Conservation (phyloP, 2,888 invertebrate genomes). For the Drosophila longiperda region DNA sequence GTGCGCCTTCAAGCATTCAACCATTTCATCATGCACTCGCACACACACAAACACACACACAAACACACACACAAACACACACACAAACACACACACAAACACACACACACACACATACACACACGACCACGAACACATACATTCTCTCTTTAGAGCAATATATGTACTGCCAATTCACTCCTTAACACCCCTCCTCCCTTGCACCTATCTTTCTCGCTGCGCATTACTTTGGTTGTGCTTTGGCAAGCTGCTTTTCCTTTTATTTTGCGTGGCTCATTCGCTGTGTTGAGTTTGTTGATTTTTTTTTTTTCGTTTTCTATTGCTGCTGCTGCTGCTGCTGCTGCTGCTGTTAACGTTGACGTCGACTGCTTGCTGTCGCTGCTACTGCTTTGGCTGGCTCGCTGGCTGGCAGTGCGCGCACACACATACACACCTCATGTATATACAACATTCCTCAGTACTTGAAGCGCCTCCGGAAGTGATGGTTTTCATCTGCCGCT, state of each 20-base stretch:
- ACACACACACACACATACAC: slow-evolving; percentile 7
- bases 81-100: not conserved
- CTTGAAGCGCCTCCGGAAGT: slow-evolving; percentile 85
- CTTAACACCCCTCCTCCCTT: not conserved
- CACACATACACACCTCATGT: slow-evolving; percentile 53
- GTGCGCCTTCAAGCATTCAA: slow-evolving; percentile 39
- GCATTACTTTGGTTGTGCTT: slow-evolving; percentile 39
- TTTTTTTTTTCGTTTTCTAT: slow-evolving; percentile 43
- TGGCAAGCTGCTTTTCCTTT: slow-evolving; percentile 66
- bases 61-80: slow-evolving; percentile 2
- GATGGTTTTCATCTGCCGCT: slow-evolving; percentile 83
- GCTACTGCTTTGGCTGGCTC: slow-evolving; percentile 40
- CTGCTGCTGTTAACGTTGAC: slow-evolving; percentile 32
- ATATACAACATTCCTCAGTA: slow-evolving; percentile 83
- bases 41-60: not conserved
- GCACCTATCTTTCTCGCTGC: slow-evolving; percentile 15
- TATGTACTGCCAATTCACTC: slow-evolving; percentile 16
- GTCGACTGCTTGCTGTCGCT: slow-evolving; percentile 33
- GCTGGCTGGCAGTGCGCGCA: slow-evolving; percentile 38
- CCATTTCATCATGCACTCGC: slow-evolving; percentile 47
- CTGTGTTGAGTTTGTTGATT: slow-evolving; percentile 56
- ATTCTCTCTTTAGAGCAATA: slow-evolving; percentile 17
- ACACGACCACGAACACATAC: slow-evolving; percentile 10
- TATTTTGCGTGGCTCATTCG: slow-evolving; percentile 71
- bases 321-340: slow-evolving; percentile 30